Base-by-base conservation (phyloP, 2,797 vertebrate species). In the Basileuterus tristriatus region DNA sequence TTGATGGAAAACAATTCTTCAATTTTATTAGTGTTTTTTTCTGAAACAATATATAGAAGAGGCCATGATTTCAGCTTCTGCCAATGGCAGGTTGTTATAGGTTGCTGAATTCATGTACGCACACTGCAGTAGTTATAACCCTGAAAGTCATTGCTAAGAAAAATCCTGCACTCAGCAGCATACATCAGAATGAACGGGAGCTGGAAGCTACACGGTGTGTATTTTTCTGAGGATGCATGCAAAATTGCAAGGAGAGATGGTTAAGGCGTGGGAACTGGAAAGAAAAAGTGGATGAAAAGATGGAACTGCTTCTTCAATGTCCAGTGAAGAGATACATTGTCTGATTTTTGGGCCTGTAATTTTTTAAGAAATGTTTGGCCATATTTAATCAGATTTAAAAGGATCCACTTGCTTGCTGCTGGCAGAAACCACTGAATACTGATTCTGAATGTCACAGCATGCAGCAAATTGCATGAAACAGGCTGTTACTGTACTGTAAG, bases 91-190 rank as follows among this genome's bases (percentile, higher is more conserved):
- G 4, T 47, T 50, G 22, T 30, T 46, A 1, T 9, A 37, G 78
- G 36, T 49, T 1, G 2, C 12, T 49, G 50, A 64, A 34, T 81
- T 50, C 6, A 6, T 1, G 8, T 18, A 8, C 4, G 2, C 0
- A 0, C 11, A 12, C 23, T 72, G n/a, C 32, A 63, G 46, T 8
- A 36, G 41, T 34, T 87, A 16, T 5, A 76, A 70, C 23, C 21
- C 5, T 39, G 32, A 9, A 44, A 43, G 11, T 70, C 4, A 24
- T 6, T 60, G 29, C 37, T 24, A n/a, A 58, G 53, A 34, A 49
- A 83, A 68, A 44, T 60, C 41, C 30, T 26, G 4, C 17, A 8
- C 77, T 79, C 37, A 26, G 29, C 46, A 59, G 4, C 3, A 11
- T n/a, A 26, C 8, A 23, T 50, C 5, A 83, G 9, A 86, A 44